Base-by-base conservation (phyloP, 2,888 invertebrate species). In the Cataglyphis altisquamis region DNA sequence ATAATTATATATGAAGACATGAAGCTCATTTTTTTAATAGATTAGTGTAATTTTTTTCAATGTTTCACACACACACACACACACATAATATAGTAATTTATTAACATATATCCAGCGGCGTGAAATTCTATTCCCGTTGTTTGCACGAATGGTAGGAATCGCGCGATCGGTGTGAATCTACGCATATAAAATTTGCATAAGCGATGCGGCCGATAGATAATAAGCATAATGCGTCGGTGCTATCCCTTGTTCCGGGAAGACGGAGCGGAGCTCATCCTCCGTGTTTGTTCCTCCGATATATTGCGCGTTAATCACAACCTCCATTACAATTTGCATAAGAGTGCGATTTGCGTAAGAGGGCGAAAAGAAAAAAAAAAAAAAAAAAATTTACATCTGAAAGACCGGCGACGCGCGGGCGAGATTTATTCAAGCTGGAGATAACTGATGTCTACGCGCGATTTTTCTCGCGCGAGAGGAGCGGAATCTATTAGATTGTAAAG, bases 401-500 rank as follows among this genome's bases (percentile, higher is more conserved):
- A 45, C 60, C 18, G 78, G 36, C 73, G 39, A 55, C n/a, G 67
- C 60, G 72, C 72, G 45, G 21, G 73, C 60, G 78, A 78, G 72
- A 80, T 70, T 80, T 80, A 80, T 80, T 52, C 78, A 45, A 45
- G 78, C 60, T 25, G 73, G 73, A 21, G 73, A 32, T 80, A 80
- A 80, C 73, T 72, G 25, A 25, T 25, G 72, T 78, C 78, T 70
- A 45, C 57, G 45, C 73, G 45, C 60, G 60, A 72, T 60, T 80
- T 80, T 72, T 80, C 78, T 72, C 78, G 41, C 45, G 25, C 70
- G 39, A 15, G 45, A 32, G 73, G 12, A 45, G 60, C 45, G 18
- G 73, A 72, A 80, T 80, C 45, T 80, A 72, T 72, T 80, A 72
- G 62, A 72, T 80, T 80, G 72, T 80, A 80, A 80, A 80, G 60